A percentile compares a stretch with the other conserved stretches of the same genome.
These are phyloP conservation scores for Phocides pigmalion DNA, from an alignment of 1,140 invertebrate genomes.

Conservation along the genomic window DNA sequence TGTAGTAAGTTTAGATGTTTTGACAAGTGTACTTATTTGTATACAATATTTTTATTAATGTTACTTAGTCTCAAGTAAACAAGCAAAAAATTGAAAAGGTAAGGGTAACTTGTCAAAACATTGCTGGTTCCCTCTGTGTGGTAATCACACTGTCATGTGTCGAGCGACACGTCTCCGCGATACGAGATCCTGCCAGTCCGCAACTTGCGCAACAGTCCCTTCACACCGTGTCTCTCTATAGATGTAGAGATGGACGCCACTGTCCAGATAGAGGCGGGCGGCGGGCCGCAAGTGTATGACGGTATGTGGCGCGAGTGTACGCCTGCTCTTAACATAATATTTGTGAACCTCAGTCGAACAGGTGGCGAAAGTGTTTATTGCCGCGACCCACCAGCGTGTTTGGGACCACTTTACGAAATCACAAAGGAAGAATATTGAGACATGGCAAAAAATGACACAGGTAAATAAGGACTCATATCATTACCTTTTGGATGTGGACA, in stretches of 20 bases:
- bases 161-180: slow-evolving; percentile 35
- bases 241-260: slow-evolving; percentile 33
- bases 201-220: slow-evolving; percentile 33
- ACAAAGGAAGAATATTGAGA: slow-evolving; percentile 98
- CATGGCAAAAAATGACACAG: slow-evolving; percentile 98
- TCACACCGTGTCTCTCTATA: slow-evolving; percentile 42
- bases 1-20: slow-evolving; percentile 40
- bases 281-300: slow-evolving; percentile 56
- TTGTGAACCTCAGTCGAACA: slow-evolving; percentile 93
- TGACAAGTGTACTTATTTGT: too few species aligned
- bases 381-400: slow-evolving; percentile 97
- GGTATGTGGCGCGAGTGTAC: slow-evolving; percentile 64
- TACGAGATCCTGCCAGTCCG: slow-evolving; percentile 18
- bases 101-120: slow-evolving; percentile 41
- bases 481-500: slow-evolving; percentile 16
- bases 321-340: slow-evolving; percentile 69
- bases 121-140: slow-evolving; percentile 35
- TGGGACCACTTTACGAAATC: slow-evolving; percentile 99
- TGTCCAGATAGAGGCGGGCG: slow-evolving; percentile 42
- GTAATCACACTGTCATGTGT: slow-evolving; percentile 36
- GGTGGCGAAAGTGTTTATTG: slow-evolving; percentile 97
- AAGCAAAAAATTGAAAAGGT: slow-evolving; percentile 22
- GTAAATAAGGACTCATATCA: slow-evolving; percentile 87
- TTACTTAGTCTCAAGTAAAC: neutral
- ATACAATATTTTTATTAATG: too few species aligned